Conservation (phyloP, 2,113 vertebrate species). For the Poeciliopsis turrubarensis region DNA sequence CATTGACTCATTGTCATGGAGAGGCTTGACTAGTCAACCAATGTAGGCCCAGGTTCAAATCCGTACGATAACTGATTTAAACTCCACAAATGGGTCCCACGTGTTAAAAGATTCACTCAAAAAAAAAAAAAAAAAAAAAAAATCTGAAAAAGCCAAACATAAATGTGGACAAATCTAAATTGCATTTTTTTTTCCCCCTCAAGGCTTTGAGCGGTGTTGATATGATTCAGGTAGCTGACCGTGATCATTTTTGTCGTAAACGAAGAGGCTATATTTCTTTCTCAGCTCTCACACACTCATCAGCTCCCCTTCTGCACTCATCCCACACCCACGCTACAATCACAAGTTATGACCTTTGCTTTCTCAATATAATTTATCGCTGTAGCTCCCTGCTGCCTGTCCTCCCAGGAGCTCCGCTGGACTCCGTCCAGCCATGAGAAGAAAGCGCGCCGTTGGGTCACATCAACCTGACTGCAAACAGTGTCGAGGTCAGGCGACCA, state of each 20-base stretch:
- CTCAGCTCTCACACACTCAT: slow-evolving; percentile 62
- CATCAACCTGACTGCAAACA: slow-evolving; percentile 73
- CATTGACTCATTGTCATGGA: slow-evolving; percentile 79
- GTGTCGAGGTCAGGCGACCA: slow-evolving; percentile 60
- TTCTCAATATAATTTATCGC: slow-evolving; percentile 76
- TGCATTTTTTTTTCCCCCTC: slow-evolving; percentile 41
- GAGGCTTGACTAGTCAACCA: slow-evolving; percentile 76
- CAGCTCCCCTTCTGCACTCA: slow-evolving; percentile 63
- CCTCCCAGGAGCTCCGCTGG: slow-evolving; percentile 71
- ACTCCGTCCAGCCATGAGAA: slow-evolving; percentile 53
- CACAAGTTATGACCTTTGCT: slow-evolving; percentile 77
- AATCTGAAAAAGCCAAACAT: slow-evolving; percentile 58
- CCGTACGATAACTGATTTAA: slow-evolving; percentile 69
- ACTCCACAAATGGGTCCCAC: slow-evolving; percentile 57
- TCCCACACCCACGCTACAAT: slow-evolving; percentile 76
- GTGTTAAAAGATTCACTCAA: slow-evolving; percentile 57
- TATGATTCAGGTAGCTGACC: slow-evolving; percentile 36
- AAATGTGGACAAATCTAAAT: slow-evolving; percentile 64
- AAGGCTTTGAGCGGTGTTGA: slow-evolving; percentile 46
- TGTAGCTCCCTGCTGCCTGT: slow-evolving; percentile 62
- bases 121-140: slow-evolving; percentile 18
- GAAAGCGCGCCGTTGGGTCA: slow-evolving; percentile 69
- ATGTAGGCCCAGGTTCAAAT: slow-evolving; percentile 66
- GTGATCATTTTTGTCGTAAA: slow-evolving; percentile 55
- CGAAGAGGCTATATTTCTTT: slow-evolving; percentile 65